A percentile compares a stretch with the other conserved stretches of the same genome.
These are phyloP conservation scores for Drosophila formosana DNA, from an alignment of 2,888 invertebrate species.

Conservation along the genomic window DNA sequence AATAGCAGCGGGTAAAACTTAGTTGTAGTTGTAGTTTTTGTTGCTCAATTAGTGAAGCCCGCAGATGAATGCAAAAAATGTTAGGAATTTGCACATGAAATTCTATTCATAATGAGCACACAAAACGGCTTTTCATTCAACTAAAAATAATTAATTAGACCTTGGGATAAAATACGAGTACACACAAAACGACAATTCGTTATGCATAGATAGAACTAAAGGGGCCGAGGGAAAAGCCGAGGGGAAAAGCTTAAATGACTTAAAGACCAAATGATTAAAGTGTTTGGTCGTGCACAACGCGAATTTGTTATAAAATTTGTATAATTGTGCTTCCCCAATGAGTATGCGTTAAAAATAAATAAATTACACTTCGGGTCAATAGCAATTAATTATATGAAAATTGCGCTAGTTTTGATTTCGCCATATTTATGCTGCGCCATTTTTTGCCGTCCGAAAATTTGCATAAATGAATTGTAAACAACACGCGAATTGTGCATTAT, in stretches of 20 bases:
- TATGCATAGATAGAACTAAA: slow-evolving; percentile 1
- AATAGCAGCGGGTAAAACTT: background rate
- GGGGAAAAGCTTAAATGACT: slow-evolving; percentile 13
- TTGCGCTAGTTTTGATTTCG: slow-evolving; percentile 65
- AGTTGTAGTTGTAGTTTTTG: slow-evolving; percentile 12
- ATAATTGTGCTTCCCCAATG: slow-evolving; percentile 14
- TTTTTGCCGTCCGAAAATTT: slow-evolving; percentile 51
- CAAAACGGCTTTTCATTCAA: slow-evolving; percentile 26
- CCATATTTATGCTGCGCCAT: slow-evolving; percentile 50
- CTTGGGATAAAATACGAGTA: slow-evolving; percentile 13
- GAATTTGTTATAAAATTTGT: slow-evolving; percentile 4
- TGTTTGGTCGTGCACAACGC: background rate
- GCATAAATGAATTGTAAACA: slow-evolving; percentile 77
- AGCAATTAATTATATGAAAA: slow-evolving; percentile 73
- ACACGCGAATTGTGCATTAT: slow-evolving; percentile 62
- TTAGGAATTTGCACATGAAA: slow-evolving; percentile 28
- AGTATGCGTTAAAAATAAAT: slow-evolving; percentile 51
- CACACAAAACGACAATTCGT: slow-evolving; percentile 42
- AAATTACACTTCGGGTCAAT: slow-evolving; percentile 58
- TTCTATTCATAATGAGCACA: slow-evolving; percentile 47
- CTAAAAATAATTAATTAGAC: slow-evolving; percentile 45
- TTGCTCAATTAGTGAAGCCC: slow-evolving; percentile 43
- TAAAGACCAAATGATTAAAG: slow-evolving; percentile 41
- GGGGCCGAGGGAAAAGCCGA: background rate
- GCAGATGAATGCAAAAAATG: slow-evolving; percentile 29